These are phyloP conservation scores for Sylvia borin DNA, from an alignment of 2,797 vertebrate species.

Conservation along the genomic window DNA sequence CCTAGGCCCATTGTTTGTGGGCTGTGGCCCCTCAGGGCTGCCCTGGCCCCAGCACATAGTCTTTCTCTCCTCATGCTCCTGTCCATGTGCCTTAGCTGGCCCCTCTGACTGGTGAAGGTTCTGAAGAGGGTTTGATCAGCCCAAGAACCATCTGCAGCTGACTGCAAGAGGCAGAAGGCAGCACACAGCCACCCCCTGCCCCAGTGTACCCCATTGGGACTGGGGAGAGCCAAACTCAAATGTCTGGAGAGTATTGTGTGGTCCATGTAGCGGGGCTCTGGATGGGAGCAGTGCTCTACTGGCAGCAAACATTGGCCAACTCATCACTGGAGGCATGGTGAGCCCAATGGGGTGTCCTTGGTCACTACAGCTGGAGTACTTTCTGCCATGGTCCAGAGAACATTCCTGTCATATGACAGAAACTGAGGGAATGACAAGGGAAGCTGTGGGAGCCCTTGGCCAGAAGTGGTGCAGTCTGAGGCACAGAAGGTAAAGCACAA, in stretches of 20 bases:
- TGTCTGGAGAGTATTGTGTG: too few species aligned
- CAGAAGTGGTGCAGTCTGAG: not conserved
- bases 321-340: not conserved
- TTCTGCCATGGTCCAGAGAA: not conserved
- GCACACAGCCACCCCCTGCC: rapidly evolving
- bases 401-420: not conserved
- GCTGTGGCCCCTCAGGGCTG: not conserved
- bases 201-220: rapidly evolving
- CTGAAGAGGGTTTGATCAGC: not conserved
- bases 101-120: not conserved
- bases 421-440: not conserved
- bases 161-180: not conserved
- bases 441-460: not conserved
- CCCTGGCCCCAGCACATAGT: rapidly evolving
- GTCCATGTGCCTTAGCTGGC: not conserved
- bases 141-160: rapidly evolving
- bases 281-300: rapidly evolving
- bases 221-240: not conserved
- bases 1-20: rapidly evolving
- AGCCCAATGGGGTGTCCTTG: not conserved
- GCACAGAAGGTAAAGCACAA: not conserved
- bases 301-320: not conserved
- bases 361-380: not conserved
- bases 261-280: rapidly evolving
- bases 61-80: not conserved